Base-by-base conservation (phyloP, 1,140 invertebrate species). In the Bombus cullumanus region DNA sequence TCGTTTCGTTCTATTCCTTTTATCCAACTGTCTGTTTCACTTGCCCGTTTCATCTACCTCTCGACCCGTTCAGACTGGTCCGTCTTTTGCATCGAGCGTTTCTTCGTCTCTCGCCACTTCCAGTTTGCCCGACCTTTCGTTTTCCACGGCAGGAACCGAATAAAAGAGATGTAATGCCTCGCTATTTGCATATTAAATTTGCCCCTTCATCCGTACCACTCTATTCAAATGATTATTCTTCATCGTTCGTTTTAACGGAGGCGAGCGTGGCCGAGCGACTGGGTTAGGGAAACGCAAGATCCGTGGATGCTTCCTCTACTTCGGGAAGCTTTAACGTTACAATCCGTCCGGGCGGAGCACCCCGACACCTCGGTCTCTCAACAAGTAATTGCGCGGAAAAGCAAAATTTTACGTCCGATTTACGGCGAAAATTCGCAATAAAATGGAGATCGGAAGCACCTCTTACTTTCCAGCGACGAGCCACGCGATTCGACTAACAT, bases 111-210 rank as follows among this genome's bases (percentile, higher is more conserved):
- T 37, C 72, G 37, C 39, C 39, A n/a, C 28, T n/a, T 10, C 12
- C 66, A 47, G 31, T 53, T 53, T 53, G 47, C 47, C 12, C 25
- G 87, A 79, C 83, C 64, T 89, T 76, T 72, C 84, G 76, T 85
- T 34, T 13, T 78, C 78, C 79, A 72, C 57, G 81, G 34, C 28
- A 64, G 71, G 77, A 85, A 69, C 84, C 85, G 86, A 91, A 89
- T 91, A 91, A 92, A 90, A 92, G 87, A 91, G 85, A 83, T 79
- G 89, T 88, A 90, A 91, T 86, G 83, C 85, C 73, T 68, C 81
- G 80, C 90, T 91, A 92, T 92, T 92, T 92, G 91, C 91, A 92
- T 92, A 92, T 92, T 92, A 92, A 92, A 92, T 92, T 91, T 89
- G 78, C 82, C 85, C 83, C 86, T 87, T 91, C 88, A 77, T 88